A percentile compares a stretch with the other conserved stretches of the same genome.
Evolutionary conservation across 1,140 invertebrate species (phyloP).

Genomic region (Conus betulinus): DNA sequence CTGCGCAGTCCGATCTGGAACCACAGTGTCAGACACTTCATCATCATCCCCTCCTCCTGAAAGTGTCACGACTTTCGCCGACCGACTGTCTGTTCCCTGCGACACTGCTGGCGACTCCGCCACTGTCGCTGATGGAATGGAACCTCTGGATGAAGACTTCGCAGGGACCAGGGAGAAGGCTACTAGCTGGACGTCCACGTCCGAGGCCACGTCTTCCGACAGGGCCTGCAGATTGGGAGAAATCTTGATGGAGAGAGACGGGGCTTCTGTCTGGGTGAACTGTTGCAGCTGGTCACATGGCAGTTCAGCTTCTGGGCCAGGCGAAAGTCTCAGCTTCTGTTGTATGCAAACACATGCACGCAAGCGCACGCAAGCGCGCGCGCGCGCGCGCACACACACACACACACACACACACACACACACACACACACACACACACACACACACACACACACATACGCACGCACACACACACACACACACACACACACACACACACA

Average conservation of each 20-base stretch:
- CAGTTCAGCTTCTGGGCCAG: too few species aligned
- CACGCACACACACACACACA: neutral
- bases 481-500: neutral
- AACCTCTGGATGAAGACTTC: neutral
- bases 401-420: neutral
- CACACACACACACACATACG: neutral
- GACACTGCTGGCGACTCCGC: too few species aligned
- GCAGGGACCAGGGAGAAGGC: neutral
- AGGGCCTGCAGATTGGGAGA: neutral
- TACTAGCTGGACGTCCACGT: neutral
- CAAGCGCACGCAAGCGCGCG: neutral
- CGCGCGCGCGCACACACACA: neutral
- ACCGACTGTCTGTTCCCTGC: too few species aligned
- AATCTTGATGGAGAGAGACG: too few species aligned
- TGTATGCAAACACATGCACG: neutral
- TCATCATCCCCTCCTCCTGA: too few species aligned
- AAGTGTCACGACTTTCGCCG: too few species aligned
- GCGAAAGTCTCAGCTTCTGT: too few species aligned
- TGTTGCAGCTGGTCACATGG: too few species aligned
- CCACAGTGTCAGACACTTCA: neutral
- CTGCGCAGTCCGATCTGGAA: neutral
- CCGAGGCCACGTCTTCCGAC: neutral
- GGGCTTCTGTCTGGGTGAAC: too few species aligned
- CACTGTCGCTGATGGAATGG: too few species aligned
- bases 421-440: constrained; percentile 3